Evolutionary conservation across 2,888 invertebrate species (phyloP).

Genomic region (Xanthorhoe designata): DNA sequence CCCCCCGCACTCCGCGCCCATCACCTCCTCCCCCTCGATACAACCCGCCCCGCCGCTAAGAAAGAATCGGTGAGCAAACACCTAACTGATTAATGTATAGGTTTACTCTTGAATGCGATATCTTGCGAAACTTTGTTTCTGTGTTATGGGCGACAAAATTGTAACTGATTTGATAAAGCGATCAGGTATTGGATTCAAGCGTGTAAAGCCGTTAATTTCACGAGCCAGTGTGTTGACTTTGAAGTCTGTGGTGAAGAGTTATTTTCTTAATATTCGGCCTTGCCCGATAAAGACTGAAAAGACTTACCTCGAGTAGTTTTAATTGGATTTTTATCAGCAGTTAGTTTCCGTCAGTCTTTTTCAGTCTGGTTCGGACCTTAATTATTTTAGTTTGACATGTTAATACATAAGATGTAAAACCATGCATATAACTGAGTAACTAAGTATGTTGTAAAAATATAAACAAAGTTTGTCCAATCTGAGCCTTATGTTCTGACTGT

Average conservation of each 20-base stretch:
- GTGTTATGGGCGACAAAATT: no score
- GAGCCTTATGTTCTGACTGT: not conserved
- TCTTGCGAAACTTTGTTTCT: not conserved
- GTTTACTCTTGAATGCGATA: not conserved
- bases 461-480: slow-evolving; percentile 9
- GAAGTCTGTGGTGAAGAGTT: not conserved
- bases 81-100: no score
- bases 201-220: not conserved
- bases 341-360: slow-evolving; percentile 21
- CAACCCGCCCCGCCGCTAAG: slow-evolving; percentile 53
- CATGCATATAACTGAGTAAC: slow-evolving; percentile 9
- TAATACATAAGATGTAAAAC: slow-evolving; percentile 19
- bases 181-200: not conserved
- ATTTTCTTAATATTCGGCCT: slow-evolving; percentile 24
- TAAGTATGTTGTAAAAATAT: slow-evolving; percentile 1
- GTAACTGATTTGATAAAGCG: not conserved
- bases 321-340: slow-evolving; percentile 16
- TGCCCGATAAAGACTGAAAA: slow-evolving; percentile 34
- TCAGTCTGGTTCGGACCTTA: slow-evolving; percentile 31
- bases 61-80: slow-evolving; percentile 66
- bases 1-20: slow-evolving; percentile 50
- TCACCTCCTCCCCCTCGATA: slow-evolving; percentile 49
- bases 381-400: slow-evolving; percentile 16
- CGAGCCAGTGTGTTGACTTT: not conserved
- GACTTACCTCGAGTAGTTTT: slow-evolving; percentile 21